Percentiles rank a stretch among this genome's conserved stretches.
Evolutionary conservation across 1,140 invertebrate species (phyloP).

Genomic region (Zaprionus davidi): DNA sequence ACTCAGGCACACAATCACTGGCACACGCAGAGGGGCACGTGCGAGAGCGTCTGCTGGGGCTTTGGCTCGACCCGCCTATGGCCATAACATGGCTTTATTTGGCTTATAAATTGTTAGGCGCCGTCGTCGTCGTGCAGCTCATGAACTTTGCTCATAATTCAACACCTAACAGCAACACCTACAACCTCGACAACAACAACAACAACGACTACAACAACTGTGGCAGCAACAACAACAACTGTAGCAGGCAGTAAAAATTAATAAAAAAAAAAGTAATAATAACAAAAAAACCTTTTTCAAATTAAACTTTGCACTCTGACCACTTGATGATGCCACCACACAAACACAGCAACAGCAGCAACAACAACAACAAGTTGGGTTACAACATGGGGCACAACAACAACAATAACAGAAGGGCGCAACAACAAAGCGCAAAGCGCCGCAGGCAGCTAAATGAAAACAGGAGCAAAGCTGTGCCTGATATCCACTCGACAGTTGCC

Average conservation of each 20-base stretch:
- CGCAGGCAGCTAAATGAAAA: conserved; percentile 42
- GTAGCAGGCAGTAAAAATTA: conserved; percentile 25
- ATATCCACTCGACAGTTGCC: conserved; percentile 35
- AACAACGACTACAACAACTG: conserved; percentile 45
- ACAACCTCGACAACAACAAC: conserved; percentile 51
- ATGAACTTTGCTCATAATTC: conserved; percentile 80
- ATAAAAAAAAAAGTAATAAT: conserved; percentile 47
- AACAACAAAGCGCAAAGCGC: conserved; percentile 23
- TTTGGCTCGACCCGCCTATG: conserved; percentile 52
- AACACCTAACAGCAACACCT: conserved; percentile 66
- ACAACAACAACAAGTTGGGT: too few relatives aligned
- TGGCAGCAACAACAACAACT: neutral
- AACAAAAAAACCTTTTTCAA: conserved; percentile 73
- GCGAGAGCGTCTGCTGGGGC: conserved; percentile 28
- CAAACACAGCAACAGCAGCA: conserved; percentile 11
- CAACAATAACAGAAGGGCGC: conserved; percentile 1
- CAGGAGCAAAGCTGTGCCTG: conserved; percentile 48
- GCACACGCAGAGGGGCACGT: conserved; percentile 12
- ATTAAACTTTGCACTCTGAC: conserved; percentile 80
- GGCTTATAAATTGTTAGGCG: conserved; percentile 71
- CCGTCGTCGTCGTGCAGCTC: conserved; percentile 37
- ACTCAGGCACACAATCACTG: neutral
- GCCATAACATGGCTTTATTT: conserved; percentile 77
- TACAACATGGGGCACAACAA: neutral
- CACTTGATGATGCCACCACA: conserved; percentile 75